Evolutionary conservation across 2,113 vertebrate genomes (phyloP).

Genomic region (Mobula hypostoma): DNA sequence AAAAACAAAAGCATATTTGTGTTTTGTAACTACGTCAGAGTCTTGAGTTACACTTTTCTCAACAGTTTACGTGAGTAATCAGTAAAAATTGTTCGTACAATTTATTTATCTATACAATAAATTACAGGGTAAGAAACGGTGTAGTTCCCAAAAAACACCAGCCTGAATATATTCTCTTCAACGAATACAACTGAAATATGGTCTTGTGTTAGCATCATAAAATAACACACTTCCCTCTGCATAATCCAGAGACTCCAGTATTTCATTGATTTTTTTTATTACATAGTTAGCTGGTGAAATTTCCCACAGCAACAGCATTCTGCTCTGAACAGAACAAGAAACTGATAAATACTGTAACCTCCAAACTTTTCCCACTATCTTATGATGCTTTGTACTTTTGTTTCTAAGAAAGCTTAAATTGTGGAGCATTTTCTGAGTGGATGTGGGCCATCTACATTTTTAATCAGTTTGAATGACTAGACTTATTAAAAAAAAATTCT

Average conservation of each 20-base stretch:
- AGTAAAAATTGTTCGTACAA: background rate
- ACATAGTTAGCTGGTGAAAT: background rate
- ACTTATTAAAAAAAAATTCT: background rate
- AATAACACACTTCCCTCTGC: background rate
- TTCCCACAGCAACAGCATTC: background rate
- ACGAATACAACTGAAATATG: background rate
- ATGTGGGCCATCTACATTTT: background rate
- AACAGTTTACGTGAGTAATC: background rate
- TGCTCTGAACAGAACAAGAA: background rate
- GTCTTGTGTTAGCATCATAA: background rate
- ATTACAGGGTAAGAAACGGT: background rate
- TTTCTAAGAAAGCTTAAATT: no score
- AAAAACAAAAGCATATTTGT: background rate
- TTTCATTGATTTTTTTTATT: background rate
- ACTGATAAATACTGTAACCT: background rate
- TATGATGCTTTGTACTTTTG: no score
- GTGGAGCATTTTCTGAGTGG: no score
- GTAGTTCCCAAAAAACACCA: background rate
- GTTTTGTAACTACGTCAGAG: background rate
- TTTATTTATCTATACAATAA: background rate
- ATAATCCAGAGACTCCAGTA: background rate
- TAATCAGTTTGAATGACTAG: background rate
- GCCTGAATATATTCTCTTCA: background rate
- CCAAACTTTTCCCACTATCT: no score
- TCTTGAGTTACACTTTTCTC: background rate